phyloP scores from a whole-genome alignment of 2,888 invertebrate genomes.

The Agrilus cyanescens region DNA sequence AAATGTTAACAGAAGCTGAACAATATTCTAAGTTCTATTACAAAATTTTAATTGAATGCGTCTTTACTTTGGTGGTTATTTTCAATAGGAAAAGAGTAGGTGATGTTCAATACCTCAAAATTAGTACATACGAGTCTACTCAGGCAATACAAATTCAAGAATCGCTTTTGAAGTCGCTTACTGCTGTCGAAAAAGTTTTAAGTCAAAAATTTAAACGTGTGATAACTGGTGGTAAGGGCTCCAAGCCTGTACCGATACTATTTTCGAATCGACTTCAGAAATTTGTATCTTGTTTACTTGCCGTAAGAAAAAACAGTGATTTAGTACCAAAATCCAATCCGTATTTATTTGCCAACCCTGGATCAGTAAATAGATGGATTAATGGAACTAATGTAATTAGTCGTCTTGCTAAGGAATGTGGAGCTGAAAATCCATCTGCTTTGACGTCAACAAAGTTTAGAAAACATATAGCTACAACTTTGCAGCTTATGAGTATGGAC shows the following conservation, averaged over 20 bases:
- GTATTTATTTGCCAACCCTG: conserved; percentile 17
- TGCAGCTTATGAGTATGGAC: conserved; percentile 15
- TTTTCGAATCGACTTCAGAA: conserved; percentile 11
- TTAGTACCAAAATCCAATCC: conserved; percentile 4
- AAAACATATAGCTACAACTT: conserved; percentile 15
- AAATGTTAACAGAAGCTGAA: conserved; percentile 10
- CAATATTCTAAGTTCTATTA: conserved; percentile 4
- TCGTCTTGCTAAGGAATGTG: conserved; percentile 8
- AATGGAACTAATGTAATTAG: conserved; percentile 12
- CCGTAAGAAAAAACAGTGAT: conserved; percentile 2
- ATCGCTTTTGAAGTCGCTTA: conserved; percentile 10
- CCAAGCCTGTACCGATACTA: conserved; percentile 15
- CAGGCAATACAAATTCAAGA: no score
- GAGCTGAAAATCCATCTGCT: conserved; percentile 8
- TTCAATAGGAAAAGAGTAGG: no score
- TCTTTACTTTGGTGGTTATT: conserved; percentile 7
- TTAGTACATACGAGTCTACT: no score
- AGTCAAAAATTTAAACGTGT: conserved; percentile 14
- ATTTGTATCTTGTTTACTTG: conserved; percentile 5
- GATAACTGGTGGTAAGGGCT: conserved; percentile 14
- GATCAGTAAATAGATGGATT: conserved; percentile 16
- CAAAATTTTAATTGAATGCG: conserved; percentile 15
- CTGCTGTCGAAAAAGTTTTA: conserved; percentile 9
- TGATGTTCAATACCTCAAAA: no score
- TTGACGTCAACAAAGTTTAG: conserved; percentile 5